Percentiles rank a stretch among this genome's conserved stretches.
phyloP scores from a whole-genome alignment of 2,113 vertebrate species.

The Sturnira hondurensis region DNA sequence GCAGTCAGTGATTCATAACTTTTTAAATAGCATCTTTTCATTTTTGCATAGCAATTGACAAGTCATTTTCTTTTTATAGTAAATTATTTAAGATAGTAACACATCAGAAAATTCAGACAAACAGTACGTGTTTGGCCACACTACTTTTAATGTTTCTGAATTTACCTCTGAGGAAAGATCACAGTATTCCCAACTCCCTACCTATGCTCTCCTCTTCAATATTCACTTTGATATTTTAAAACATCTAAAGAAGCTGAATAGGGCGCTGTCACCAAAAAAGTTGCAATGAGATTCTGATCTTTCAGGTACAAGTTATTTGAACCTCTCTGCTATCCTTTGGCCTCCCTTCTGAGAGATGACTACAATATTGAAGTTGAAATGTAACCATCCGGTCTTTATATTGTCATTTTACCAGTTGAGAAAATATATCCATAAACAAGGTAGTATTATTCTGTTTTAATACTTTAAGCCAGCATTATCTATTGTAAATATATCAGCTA shows the following conservation, averaged over 20 bases:
- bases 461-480: neutral
- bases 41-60: neutral
- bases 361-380: neutral
- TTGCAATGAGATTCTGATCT: neutral
- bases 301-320: neutral
- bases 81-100: conserved; percentile 8
- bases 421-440: neutral
- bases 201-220: neutral
- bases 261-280: neutral
- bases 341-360: neutral
- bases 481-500: neutral
- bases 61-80: conserved; percentile 11
- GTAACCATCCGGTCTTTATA: neutral
- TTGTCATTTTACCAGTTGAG: neutral
- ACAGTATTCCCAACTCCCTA: neutral
- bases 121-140: neutral
- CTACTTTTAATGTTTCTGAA: neutral
- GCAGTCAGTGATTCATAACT: neutral
- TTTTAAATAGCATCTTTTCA: neutral
- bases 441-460: neutral
- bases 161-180: neutral
- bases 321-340: neutral
- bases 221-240: neutral
- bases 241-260: neutral
- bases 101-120: neutral